These are phyloP conservation scores for Mizuhopecten yessoensis DNA, from an alignment of 1,140 invertebrate species.

Conservation along the genomic window DNA sequence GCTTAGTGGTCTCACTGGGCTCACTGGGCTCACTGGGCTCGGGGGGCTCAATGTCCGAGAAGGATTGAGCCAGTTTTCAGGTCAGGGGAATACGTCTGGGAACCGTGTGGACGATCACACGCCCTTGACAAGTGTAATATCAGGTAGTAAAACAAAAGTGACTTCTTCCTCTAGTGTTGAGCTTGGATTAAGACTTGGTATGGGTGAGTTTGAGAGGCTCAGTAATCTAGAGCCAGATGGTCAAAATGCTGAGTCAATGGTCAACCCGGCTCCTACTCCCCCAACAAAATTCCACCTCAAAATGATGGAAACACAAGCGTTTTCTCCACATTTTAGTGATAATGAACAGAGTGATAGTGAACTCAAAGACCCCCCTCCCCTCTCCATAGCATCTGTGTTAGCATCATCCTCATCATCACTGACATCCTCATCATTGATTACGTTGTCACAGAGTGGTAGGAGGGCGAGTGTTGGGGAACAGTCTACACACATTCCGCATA, in stretches of 20 bases:
- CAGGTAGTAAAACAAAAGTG: slow-evolving; percentile 35
- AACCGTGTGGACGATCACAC: neutral
- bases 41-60: neutral
- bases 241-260: slow-evolving; percentile 44
- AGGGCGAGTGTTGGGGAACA: slow-evolving; percentile 13
- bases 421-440: neutral
- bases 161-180: slow-evolving; percentile 32
- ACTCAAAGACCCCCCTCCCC: slow-evolving; percentile 52
- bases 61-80: neutral
- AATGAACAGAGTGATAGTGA: slow-evolving; percentile 61
- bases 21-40: too few species aligned
- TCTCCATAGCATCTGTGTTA: slow-evolving; percentile 23
- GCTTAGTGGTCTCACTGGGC: neutral
- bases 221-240: slow-evolving; percentile 61
- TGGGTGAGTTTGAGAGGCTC: slow-evolving; percentile 52
- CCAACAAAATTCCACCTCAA: slow-evolving; percentile 53
- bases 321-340: slow-evolving; percentile 55
- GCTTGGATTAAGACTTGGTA: slow-evolving; percentile 41
- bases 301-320: slow-evolving; percentile 58
- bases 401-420: neutral
- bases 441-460: slow-evolving; percentile 29
- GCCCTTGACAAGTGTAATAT: neutral
- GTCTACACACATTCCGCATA: slow-evolving; percentile 30
- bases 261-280: neutral
- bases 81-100: neutral